Evolutionary conservation across 1,140 invertebrate species (phyloP).

Genomic region (Caenorhabditis elegans): WBcel235 BX284602.5:13938501-13939000

Average conservation of each 20-base stretch:
- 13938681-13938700: too few species aligned
- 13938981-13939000: not conserved
- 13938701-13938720: not conserved
- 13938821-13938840: not conserved
- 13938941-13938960: not conserved
- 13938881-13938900: too few species aligned
- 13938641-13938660: too few species aligned
- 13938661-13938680: too few species aligned
- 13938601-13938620: too few species aligned
- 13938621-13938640: too few species aligned
- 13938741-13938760: not conserved
- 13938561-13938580: too few species aligned
- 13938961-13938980: not conserved
- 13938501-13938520: too few species aligned
- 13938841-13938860: not conserved
- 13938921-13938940: conserved; percentile 6
- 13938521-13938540: too few species aligned
- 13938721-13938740: not conserved
- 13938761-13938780: not conserved
- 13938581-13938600: too few species aligned
- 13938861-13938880: not conserved
- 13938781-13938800: not conserved
- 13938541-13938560: too few species aligned
- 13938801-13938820: not conserved
- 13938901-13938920: not conserved